A percentile compares a stretch with the other conserved stretches of the same genome.
These are phyloP conservation scores for Acleris literana DNA, from an alignment of 2,888 invertebrate species.

Conservation along the genomic window DNA sequence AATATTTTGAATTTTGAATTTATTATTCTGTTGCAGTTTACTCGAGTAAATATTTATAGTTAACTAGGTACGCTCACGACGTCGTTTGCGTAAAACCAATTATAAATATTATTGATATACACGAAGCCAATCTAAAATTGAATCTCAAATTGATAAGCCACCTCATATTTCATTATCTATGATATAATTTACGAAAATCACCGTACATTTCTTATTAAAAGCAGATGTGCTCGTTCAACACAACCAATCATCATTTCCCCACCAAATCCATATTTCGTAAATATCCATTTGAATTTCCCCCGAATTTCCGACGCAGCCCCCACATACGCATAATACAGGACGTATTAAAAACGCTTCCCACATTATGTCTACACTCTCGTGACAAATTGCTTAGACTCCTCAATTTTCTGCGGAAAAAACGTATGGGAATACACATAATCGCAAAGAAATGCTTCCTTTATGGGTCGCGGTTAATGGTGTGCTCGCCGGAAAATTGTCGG, in stretches of 20 bases:
- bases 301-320: conserved; percentile 11
- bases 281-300: conserved; percentile 14
- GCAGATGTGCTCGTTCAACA: not conserved
- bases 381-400: conserved; percentile 49
- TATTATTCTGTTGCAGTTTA: no score
- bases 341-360: conserved; percentile 27
- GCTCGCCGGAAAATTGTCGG: conserved; percentile 9
- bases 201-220: conserved; percentile 1
- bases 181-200: not conserved
- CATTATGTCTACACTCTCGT: conserved; percentile 39
- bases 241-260: conserved; percentile 3
- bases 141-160: no score
- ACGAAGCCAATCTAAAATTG: no score
- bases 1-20: no score
- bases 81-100: no score
- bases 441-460: conserved; percentile 22
- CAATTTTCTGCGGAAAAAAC: conserved; percentile 40
- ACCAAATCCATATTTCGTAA: conserved; percentile 13
- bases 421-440: conserved; percentile 32
- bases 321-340: conserved; percentile 11
- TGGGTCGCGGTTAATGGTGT: conserved; percentile 16
- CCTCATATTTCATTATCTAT: no score
- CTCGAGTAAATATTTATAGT: no score
- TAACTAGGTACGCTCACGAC: no score
- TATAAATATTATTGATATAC: no score